phyloP scores from a whole-genome alignment of 1,140 invertebrate species.

The Drosophila sp. region DNA sequence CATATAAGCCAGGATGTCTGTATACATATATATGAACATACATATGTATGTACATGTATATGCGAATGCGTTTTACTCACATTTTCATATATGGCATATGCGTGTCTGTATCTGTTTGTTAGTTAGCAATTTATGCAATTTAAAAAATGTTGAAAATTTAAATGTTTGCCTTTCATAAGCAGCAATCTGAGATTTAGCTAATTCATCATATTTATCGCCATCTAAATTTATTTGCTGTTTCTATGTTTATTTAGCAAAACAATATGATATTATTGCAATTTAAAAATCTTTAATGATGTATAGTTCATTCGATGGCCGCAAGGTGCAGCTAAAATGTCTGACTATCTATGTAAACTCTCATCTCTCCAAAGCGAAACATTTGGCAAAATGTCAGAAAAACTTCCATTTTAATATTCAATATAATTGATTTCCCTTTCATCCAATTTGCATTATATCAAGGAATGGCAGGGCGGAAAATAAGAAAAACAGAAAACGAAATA shows the following conservation, averaged over 20 bases:
- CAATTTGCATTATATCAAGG: conserved; percentile 71
- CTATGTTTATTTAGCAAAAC: no score
- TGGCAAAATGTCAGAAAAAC: conserved; percentile 61
- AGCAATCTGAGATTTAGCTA: neutral
- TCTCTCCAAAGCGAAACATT: no score
- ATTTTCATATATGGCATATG: neutral
- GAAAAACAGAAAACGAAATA: neutral
- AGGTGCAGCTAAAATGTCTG: no score
- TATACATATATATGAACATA: neutral
- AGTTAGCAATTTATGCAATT: neutral
- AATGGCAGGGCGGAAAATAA: conserved; percentile 56
- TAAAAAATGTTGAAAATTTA: conserved; percentile 1
- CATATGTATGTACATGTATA: neutral
- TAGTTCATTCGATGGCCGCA: no score
- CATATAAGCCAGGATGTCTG: conserved; percentile 11
- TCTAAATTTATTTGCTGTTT: neutral
- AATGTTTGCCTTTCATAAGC: neutral
- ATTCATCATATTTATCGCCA: neutral
- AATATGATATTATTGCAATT: no score
- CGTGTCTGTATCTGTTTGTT: neutral
- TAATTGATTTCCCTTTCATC: conserved; percentile 73
- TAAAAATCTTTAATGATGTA: no score
- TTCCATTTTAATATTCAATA: conserved; percentile 77
- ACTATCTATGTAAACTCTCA: no score
- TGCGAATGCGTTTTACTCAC: neutral